Conservation (phyloP, 2,113 vertebrate species). For the Cyphomyrus discorhynchus region DNA sequence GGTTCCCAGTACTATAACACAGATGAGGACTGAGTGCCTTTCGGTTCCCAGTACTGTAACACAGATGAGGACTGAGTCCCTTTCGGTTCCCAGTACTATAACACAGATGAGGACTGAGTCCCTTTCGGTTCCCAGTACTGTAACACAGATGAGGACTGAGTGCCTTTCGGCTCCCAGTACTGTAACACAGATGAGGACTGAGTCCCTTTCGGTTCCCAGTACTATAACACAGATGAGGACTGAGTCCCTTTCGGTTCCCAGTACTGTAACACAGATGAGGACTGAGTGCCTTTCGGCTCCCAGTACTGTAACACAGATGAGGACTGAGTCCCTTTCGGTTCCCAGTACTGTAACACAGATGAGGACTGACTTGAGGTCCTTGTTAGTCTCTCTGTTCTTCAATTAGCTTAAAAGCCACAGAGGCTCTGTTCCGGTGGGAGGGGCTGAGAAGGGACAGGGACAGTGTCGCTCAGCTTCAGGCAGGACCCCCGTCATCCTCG, state of each 20-base stretch:
- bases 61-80: not conserved
- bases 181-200: no score
- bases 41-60: not conserved
- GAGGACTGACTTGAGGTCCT: not conserved
- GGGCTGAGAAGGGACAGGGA: not conserved
- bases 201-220: no score
- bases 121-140: no score
- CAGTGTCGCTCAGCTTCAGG: not conserved
- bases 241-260: not conserved
- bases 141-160: no score
- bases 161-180: no score
- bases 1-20: no score
- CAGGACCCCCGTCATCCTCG: not conserved
- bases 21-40: not conserved
- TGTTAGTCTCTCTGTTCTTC: not conserved
- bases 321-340: not conserved
- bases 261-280: no score
- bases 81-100: not conserved
- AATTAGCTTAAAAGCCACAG: not conserved
- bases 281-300: not conserved
- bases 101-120: no score
- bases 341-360: not conserved
- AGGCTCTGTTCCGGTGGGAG: not conserved
- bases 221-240: no score
- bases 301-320: no score